phyloP scores from a whole-genome alignment of 2,888 invertebrate species.

The Nasonovia ribisnigri region DNA sequence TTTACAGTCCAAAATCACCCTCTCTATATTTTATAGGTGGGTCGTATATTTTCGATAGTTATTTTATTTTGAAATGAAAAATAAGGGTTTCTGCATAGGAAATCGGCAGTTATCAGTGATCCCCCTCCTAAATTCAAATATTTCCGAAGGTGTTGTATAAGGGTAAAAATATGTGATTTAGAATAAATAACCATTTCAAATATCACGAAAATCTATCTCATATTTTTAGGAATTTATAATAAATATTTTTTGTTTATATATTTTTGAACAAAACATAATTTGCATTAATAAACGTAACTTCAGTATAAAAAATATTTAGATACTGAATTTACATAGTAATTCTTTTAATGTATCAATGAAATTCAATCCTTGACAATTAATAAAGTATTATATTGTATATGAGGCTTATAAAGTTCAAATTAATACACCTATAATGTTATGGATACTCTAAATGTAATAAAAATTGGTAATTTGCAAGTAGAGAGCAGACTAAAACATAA shows the following conservation, averaged over 20 bases:
- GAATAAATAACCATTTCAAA: slow-evolving; percentile 42
- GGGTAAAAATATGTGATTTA: slow-evolving; percentile 31
- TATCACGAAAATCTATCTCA: neutral
- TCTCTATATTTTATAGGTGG: neutral
- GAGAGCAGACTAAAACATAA: neutral
- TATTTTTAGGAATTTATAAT: neutral
- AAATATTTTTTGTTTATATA: neutral
- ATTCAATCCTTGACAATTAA: neutral
- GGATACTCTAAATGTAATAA: neutral
- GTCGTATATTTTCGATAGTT: slow-evolving; percentile 44
- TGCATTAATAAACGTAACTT: neutral
- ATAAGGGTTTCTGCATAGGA: slow-evolving; percentile 53
- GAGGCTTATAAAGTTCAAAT: neutral
- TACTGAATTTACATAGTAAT: neutral
- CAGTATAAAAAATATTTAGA: neutral
- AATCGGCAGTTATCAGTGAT: slow-evolving; percentile 53
- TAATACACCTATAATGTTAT: neutral
- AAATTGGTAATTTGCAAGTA: neutral
- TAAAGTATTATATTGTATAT: neutral
- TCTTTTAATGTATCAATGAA: neutral
- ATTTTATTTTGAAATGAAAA: slow-evolving; percentile 59
- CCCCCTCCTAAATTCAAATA: slow-evolving; percentile 53
- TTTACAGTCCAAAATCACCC: slow-evolving; percentile 16
- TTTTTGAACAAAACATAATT: neutral
- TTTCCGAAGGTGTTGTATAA: slow-evolving; percentile 33